phyloP scores from a whole-genome alignment of 2,797 vertebrate species.

The Petrocephalus schoutedeni region DNA sequence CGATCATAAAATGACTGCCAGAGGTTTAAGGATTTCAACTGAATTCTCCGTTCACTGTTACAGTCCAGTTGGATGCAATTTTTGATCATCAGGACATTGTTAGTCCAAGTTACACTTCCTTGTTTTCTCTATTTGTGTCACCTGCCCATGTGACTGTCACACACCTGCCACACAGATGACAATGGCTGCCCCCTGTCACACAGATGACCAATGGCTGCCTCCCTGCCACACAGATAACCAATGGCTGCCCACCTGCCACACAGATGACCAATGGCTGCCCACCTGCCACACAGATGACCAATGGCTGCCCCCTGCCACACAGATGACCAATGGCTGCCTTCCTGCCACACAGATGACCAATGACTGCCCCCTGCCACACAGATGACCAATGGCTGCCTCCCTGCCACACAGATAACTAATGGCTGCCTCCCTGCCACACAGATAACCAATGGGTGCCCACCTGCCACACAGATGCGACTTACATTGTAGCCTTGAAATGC shows the following conservation, averaged over 20 bases:
- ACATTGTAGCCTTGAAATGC: background rate
- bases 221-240: too few relatives aligned
- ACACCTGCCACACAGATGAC: background rate
- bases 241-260: too few relatives aligned
- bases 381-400: too few relatives aligned
- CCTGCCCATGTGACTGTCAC: background rate
- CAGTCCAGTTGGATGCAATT: background rate
- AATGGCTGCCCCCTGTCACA: background rate
- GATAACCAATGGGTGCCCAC: too few relatives aligned
- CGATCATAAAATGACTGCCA: background rate
- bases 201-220: too few relatives aligned
- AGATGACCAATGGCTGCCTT: too few relatives aligned
- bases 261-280: too few relatives aligned
- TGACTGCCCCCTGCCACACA: background rate
- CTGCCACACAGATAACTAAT: too few relatives aligned
- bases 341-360: background rate
- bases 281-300: background rate
- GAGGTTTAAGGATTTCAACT: background rate
- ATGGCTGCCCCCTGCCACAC: background rate
- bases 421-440: too few relatives aligned
- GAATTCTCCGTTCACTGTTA: background rate
- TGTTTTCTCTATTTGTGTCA: background rate
- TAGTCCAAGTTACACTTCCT: background rate
- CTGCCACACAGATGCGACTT: background rate
- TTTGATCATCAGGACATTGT: background rate